Evolutionary conservation across 2,797 vertebrate genomes (phyloP).

Genomic region (Anableps anableps): DNA sequence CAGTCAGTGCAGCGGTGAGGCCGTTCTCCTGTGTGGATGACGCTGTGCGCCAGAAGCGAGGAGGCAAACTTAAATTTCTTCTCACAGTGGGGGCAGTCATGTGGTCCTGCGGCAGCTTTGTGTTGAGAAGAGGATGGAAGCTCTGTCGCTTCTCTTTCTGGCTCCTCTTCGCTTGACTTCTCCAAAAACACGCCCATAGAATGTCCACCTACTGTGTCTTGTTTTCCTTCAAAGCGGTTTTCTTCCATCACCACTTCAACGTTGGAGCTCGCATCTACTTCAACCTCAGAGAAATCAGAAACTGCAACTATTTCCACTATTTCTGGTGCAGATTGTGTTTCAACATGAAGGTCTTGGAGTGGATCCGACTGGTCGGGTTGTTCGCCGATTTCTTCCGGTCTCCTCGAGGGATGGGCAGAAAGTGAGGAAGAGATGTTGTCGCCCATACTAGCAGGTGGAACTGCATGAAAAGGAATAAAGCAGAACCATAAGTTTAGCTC

Average conservation of each 20-base stretch:
- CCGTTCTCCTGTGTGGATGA: slow-evolving; percentile 80
- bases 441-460: slow-evolving; percentile 66
- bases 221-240: slow-evolving; percentile 22
- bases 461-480: slow-evolving; percentile 36
- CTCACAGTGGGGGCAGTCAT: slow-evolving; percentile 78
- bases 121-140: slow-evolving; percentile 34
- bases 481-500: not conserved
- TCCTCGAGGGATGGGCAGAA: slow-evolving; percentile 20
- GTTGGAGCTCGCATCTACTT: slow-evolving; percentile 45
- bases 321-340: slow-evolving; percentile 48
- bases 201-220: slow-evolving; percentile 1
- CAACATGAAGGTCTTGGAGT: not conserved
- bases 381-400: slow-evolving; percentile 16
- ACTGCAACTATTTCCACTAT: slow-evolving; percentile 63
- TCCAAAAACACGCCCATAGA: not conserved
- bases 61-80: slow-evolving; percentile 81
- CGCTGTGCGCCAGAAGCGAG: slow-evolving; percentile 76
- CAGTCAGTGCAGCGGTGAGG: slow-evolving; percentile 77
- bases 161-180: slow-evolving; percentile 5
- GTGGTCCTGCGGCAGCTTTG: slow-evolving; percentile 50
- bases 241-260: slow-evolving; percentile 37
- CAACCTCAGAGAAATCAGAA: slow-evolving; percentile 71
- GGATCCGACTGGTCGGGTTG: slow-evolving; percentile 19
- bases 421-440: slow-evolving; percentile 67
- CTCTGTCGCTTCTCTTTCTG: not conserved